Percentiles rank a stretch among this genome's conserved stretches.
These are phyloP conservation scores for Psephotus haematonotus DNA, from an alignment of 2,113 vertebrate genomes.

Conservation along the genomic window DNA sequence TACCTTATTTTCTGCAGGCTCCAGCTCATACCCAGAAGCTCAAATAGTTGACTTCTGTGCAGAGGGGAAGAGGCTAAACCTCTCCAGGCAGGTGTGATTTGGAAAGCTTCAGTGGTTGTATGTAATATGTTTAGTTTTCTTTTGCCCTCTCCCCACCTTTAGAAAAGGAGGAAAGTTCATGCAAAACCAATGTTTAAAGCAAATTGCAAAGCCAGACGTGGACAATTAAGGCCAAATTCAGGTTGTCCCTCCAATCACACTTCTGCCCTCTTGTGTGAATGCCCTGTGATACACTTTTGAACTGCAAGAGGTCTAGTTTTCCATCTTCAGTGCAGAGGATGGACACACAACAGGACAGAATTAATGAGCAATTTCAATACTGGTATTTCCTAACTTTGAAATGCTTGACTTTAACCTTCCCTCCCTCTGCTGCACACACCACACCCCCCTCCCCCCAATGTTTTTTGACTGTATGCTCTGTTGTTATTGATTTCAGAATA, in stretches of 20 bases:
- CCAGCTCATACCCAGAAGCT: neutral
- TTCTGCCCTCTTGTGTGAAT: slow-evolving; percentile 51
- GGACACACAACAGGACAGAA: neutral
- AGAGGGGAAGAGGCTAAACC: neutral
- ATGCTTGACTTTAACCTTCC: neutral
- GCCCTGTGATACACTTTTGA: slow-evolving; percentile 30
- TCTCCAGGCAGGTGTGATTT: neutral
- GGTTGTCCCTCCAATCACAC: slow-evolving; percentile 40
- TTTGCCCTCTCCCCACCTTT: neutral
- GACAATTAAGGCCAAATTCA: neutral
- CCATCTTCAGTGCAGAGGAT: neutral
- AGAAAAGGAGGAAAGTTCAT: neutral
- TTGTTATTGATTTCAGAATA: slow-evolving; percentile 6
- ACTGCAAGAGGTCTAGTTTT: neutral
- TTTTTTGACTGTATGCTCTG: neutral
- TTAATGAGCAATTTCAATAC: neutral
- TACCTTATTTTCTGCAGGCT: neutral
- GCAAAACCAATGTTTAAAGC: neutral
- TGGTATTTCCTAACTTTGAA: neutral
- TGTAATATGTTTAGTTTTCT: neutral
- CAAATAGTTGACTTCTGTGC: neutral
- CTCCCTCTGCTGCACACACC: accelerated
- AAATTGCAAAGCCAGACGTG: slow-evolving; percentile 9
- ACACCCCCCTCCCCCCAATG: accelerated
- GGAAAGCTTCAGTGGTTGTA: neutral